phyloP scores from a whole-genome alignment of 2,113 vertebrate genomes.

The Formicarius rufipectus region DNA sequence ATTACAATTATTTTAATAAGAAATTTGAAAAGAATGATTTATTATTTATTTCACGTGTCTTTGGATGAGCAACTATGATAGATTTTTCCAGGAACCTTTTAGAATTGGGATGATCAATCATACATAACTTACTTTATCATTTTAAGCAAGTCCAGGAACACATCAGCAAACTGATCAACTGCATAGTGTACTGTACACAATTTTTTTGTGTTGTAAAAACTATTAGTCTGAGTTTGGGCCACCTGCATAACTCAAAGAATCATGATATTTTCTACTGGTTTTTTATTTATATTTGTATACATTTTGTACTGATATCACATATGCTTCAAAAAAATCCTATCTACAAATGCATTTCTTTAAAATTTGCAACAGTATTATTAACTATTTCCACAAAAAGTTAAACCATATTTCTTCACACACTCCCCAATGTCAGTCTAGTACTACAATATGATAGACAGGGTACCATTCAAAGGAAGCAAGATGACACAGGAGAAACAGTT shows the following conservation, averaged over 20 bases:
- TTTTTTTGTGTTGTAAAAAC: not conserved
- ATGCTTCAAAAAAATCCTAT: not conserved
- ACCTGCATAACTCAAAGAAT: not conserved
- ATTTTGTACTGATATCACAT: not conserved
- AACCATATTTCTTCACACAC: not conserved
- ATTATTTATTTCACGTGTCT: not conserved
- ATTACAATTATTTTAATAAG: not conserved
- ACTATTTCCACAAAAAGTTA: not conserved
- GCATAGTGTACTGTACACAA: not conserved
- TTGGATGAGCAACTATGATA: not conserved
- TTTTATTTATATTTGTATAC: not conserved
- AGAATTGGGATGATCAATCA: not conserved
- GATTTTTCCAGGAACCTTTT: not conserved
- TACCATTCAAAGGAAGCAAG: not conserved
- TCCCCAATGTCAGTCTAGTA: not conserved
- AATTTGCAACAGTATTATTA: not conserved
- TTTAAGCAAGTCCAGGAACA: not conserved
- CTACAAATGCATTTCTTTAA: not conserved
- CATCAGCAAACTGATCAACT: not conserved
- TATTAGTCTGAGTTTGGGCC: not conserved
- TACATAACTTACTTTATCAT: not conserved
- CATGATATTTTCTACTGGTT: not conserved
- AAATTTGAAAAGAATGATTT: not conserved
- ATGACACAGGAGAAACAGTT: not conserved
- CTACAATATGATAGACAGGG: fast-evolving